Evolutionary conservation across 2,113 vertebrate genomes (phyloP).

Genomic region (Caracal caracal): DNA sequence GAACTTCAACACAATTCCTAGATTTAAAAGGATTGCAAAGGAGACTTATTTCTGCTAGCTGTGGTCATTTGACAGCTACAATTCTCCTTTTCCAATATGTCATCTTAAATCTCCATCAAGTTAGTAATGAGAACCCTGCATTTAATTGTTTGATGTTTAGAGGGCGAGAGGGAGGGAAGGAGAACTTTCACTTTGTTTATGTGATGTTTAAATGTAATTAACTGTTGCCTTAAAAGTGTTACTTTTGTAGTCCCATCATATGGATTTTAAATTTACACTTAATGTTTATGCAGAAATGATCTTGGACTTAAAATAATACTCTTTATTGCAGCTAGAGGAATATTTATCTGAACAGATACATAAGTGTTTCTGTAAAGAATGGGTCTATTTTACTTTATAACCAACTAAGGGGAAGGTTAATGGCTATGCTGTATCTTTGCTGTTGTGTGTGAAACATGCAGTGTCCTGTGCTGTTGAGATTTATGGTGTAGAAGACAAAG

Average conservation of each 20-base stretch:
- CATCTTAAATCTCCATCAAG: constrained; percentile 48
- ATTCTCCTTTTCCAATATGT: constrained; percentile 56
- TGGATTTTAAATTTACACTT: constrained; percentile 78
- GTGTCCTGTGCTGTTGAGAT: constrained; percentile 76
- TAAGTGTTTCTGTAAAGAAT: constrained; percentile 86
- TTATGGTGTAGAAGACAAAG: constrained; percentile 81
- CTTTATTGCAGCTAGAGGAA: constrained; percentile 80
- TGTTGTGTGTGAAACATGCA: constrained; percentile 79
- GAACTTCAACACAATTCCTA: constrained; percentile 64
- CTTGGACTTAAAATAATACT: constrained; percentile 74
- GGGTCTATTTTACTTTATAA: constrained; percentile 85
- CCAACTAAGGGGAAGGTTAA: constrained; percentile 85
- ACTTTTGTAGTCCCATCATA: constrained; percentile 64
- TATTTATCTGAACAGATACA: constrained; percentile 85
- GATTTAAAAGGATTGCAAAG: constrained; percentile 63
- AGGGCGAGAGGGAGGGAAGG: background rate
- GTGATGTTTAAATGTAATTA: constrained; percentile 61
- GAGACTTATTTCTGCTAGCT: constrained; percentile 65
- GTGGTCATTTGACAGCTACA: constrained; percentile 64
- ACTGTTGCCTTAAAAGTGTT: constrained; percentile 57
- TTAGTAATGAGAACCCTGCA: constrained; percentile 33
- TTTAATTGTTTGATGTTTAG: constrained; percentile 58
- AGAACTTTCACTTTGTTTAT: constrained; percentile 48
- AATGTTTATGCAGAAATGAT: constrained; percentile 70
- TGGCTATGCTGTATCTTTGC: constrained; percentile 83